Evolutionary conservation across 2,888 invertebrate species (phyloP).

Genomic region (Hesperia comma): DNA sequence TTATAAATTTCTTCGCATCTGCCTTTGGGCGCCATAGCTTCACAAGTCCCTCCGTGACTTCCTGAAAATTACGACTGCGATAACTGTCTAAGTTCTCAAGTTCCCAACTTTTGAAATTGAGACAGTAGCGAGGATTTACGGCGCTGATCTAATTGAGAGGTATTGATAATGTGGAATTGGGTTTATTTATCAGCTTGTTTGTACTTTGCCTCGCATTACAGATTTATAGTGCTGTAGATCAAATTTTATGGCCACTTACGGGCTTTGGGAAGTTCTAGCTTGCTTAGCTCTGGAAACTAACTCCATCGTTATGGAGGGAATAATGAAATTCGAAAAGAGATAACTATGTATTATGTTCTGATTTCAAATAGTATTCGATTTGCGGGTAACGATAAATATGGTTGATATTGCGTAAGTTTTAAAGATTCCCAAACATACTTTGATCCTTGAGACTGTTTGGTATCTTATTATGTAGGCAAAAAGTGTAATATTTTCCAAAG

Average conservation of each 20-base stretch:
- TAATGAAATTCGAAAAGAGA: neutral
- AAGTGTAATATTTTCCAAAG: too few relatives aligned
- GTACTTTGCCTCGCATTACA: conserved; percentile 11
- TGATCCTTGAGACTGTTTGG: too few relatives aligned
- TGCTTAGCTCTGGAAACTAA: conserved; percentile 1
- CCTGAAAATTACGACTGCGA: conserved; percentile 58
- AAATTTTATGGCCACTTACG: conserved; percentile 28
- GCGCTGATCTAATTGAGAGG: conserved; percentile 39
- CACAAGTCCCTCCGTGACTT: conserved; percentile 70
- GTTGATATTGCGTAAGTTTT: too few relatives aligned
- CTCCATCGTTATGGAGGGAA: neutral
- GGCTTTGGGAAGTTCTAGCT: conserved; percentile 2
- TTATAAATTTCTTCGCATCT: conserved; percentile 67
- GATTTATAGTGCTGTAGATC: conserved; percentile 25
- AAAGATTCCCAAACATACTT: too few relatives aligned
- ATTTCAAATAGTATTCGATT: too few relatives aligned
- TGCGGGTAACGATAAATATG: too few relatives aligned
- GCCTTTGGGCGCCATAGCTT: conserved; percentile 71
- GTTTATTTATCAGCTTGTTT: conserved; percentile 34
- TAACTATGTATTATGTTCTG: too few relatives aligned
- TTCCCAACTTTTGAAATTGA: conserved; percentile 44
- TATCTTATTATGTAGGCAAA: too few relatives aligned
- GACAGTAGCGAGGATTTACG: conserved; percentile 42
- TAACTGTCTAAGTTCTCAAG: conserved; percentile 45
- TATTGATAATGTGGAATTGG: conserved; percentile 41